Conservation (phyloP, 1,140 invertebrate species). For the Drosophila ogumai region DNA sequence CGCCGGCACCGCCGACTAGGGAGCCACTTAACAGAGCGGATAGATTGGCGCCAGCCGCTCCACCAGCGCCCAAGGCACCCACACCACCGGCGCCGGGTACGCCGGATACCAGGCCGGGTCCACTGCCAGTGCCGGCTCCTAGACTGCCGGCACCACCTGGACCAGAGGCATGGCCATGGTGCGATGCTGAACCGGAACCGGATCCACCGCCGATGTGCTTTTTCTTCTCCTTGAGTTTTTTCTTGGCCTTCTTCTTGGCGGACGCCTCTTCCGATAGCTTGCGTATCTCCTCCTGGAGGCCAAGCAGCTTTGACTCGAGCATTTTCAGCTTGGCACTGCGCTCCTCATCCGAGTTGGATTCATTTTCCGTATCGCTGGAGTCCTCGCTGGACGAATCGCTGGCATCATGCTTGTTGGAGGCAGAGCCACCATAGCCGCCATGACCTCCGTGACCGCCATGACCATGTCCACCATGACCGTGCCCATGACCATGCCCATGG, state of each 20-base stretch:
- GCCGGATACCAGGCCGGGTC: conserved; percentile 31
- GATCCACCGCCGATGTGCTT: conserved; percentile 78
- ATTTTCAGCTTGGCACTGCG: conserved; percentile 92
- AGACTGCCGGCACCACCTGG: conserved; percentile 18
- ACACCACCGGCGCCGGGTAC: conserved; percentile 53
- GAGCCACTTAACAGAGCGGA: conserved; percentile 56
- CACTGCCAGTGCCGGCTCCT: conserved; percentile 12
- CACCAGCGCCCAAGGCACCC: conserved; percentile 36
- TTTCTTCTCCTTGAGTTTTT: conserved; percentile 90
- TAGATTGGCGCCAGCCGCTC: conserved; percentile 54
- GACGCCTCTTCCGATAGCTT: conserved; percentile 93
- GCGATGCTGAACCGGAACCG: conserved; percentile 23
- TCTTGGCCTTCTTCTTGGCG: conserved; percentile 91
- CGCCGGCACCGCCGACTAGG: conserved; percentile 66
- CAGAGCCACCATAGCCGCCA: conserved; percentile 36
- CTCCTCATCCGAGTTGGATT: conserved; percentile 93
- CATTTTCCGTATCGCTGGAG: conserved; percentile 90
- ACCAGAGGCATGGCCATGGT: conserved; percentile 40
- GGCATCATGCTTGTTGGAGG: conserved; percentile 81
- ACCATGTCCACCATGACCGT: conserved; percentile 54
- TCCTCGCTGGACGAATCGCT: conserved; percentile 86
- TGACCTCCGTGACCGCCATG: conserved; percentile 55
- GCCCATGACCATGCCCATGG: conserved; percentile 44
- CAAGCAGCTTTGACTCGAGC: conserved; percentile 94
- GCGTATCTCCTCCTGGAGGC: conserved; percentile 96